Conservation (phyloP, 2,113 vertebrate species). For the Pomatorhinus ruficollis region DNA sequence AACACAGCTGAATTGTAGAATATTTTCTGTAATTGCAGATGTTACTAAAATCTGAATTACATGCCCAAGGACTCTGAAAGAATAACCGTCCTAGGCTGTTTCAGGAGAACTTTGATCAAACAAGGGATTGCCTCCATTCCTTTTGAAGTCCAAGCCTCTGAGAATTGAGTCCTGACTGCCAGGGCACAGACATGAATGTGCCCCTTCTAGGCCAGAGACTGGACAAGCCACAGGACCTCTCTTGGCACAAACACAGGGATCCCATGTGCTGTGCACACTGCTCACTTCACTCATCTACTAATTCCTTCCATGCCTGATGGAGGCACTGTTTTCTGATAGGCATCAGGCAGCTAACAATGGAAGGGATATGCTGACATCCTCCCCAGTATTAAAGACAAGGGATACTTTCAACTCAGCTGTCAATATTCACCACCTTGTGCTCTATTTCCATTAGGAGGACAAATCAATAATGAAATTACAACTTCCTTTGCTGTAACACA, state of each 20-base stretch:
- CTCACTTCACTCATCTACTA: not conserved
- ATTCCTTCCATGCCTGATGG: not conserved
- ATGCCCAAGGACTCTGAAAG: not conserved
- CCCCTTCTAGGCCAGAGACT: fast-evolving
- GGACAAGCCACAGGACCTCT: not conserved
- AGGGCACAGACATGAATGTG: fast-evolving
- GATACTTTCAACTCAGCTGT: not conserved
- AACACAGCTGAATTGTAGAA: not conserved
- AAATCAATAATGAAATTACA: not conserved
- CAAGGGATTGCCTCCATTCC: not conserved
- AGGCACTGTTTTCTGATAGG: not conserved
- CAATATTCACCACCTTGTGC: not conserved
- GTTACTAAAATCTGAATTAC: not conserved
- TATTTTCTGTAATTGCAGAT: not conserved
- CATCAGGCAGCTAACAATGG: not conserved
- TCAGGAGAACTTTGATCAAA: not conserved
- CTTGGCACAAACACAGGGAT: not conserved
- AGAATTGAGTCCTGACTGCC: not conserved
- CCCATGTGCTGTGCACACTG: not conserved
- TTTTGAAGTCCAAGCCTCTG: not conserved
- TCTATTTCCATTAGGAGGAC: not conserved
- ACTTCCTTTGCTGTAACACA: not conserved
- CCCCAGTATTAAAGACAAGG: not conserved
- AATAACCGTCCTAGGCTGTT: not conserved
- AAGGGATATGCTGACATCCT: not conserved